Evolutionary conservation across 2,113 vertebrate species (phyloP).

Genomic region (Zosterops japonicus): DNA sequence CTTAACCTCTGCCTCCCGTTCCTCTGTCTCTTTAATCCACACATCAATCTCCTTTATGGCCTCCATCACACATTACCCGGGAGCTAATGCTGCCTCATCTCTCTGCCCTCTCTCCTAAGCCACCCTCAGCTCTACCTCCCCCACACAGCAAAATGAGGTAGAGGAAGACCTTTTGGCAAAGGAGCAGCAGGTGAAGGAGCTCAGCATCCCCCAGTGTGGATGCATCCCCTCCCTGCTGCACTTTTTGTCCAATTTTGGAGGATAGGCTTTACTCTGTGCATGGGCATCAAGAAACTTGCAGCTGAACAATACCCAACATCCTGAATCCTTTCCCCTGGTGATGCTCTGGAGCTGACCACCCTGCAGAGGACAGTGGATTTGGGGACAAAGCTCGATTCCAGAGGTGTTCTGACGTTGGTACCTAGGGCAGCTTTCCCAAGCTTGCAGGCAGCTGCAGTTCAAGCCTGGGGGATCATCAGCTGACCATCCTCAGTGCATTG

Average conservation of each 20-base stretch:
- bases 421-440: neutral
- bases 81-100: neutral
- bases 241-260: neutral
- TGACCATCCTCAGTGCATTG: rapidly evolving
- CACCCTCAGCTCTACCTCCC: neutral
- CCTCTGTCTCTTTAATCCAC: neutral
- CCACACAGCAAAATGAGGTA: too few relatives aligned
- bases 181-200: neutral
- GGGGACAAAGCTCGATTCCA: neutral
- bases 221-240: neutral
- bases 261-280: neutral
- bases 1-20: neutral
- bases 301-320: neutral
- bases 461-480: neutral
- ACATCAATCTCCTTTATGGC: constrained; percentile 47
- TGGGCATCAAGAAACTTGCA: neutral
- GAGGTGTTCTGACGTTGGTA: neutral
- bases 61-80: neutral
- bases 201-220: neutral
- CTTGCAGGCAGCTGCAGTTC: neutral
- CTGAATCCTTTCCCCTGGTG: neutral
- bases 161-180: neutral
- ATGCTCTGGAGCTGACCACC: rapidly evolving
- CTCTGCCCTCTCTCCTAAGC: neutral
- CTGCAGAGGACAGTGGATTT: rapidly evolving